These are phyloP conservation scores for Prunella himalayana DNA, from an alignment of 2,113 vertebrate species.

Conservation along the genomic window DNA sequence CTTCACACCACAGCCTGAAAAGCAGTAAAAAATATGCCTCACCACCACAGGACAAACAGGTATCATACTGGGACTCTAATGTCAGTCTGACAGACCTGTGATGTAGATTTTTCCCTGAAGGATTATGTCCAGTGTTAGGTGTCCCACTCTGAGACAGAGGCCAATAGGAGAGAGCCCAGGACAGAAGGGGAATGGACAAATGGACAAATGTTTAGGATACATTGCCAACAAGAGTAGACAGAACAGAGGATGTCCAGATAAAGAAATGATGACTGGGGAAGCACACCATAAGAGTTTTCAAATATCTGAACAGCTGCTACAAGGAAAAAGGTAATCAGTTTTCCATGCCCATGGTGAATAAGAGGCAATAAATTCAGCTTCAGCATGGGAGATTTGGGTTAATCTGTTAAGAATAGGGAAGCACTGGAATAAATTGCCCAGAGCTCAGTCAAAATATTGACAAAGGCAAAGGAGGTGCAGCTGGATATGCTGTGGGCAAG, in stretches of 20 bases:
- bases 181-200: neutral
- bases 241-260: neutral
- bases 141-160: neutral
- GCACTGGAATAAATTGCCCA: neutral
- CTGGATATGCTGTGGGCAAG: neutral
- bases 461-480: neutral
- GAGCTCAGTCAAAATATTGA: neutral
- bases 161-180: neutral
- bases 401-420: constrained; percentile 30
- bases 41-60: neutral
- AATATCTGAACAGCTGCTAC: neutral
- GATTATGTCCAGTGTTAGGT: neutral
- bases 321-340: constrained; percentile 10
- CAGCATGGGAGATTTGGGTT: neutral
- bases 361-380: neutral
- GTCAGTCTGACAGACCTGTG: neutral
- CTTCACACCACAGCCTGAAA: neutral
- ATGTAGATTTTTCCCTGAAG: neutral
- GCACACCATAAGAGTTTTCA: neutral
- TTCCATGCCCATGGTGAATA: neutral
- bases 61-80: neutral
- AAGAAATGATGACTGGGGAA: neutral
- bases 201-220: neutral
- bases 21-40: neutral
- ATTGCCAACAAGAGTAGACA: neutral